These are phyloP conservation scores for Apamea crenata DNA, from an alignment of 2,888 invertebrate species.

Conservation along the genomic window DNA sequence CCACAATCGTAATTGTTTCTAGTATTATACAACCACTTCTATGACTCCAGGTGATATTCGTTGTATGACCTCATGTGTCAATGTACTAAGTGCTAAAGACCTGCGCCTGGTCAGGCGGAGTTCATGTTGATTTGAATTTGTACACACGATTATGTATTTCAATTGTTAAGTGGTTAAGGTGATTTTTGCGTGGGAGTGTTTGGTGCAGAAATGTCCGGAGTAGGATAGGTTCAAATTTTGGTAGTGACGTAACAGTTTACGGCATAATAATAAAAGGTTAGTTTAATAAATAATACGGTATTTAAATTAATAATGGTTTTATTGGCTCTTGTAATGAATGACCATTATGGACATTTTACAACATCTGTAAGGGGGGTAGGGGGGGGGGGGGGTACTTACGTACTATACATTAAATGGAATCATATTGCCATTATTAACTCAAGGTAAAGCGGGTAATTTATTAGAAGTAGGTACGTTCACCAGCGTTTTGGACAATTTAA, in stretches of 20 bases:
- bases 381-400: background rate
- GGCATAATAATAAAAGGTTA: background rate
- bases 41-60: slow-evolving; percentile 32
- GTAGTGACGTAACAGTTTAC: slow-evolving; percentile 9
- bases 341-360: slow-evolving; percentile 4
- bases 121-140: slow-evolving; percentile 14
- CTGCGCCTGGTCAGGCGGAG: slow-evolving; percentile 41
- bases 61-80: slow-evolving; percentile 54
- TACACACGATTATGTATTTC: slow-evolving; percentile 12
- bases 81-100: slow-evolving; percentile 35
- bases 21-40: slow-evolving; percentile 29
- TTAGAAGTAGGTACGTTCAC: slow-evolving; percentile 7
- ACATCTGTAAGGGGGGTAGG: background rate
- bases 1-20: slow-evolving; percentile 30
- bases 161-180: accelerated
- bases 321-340: slow-evolving; percentile 26
- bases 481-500: background rate
- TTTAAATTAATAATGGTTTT: slow-evolving; percentile 22
- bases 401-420: slow-evolving; percentile 1
- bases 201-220: background rate
- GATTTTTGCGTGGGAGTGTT: background rate
- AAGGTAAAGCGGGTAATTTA: slow-evolving; percentile 1
- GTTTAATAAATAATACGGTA: slow-evolving; percentile 4
- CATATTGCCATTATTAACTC: slow-evolving; percentile 16
- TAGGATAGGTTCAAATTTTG: background rate